Percentiles rank a stretch among this genome's conserved stretches.
phyloP scores from a whole-genome alignment of 2,113 vertebrate species.

The Phaetusa simplex region DNA sequence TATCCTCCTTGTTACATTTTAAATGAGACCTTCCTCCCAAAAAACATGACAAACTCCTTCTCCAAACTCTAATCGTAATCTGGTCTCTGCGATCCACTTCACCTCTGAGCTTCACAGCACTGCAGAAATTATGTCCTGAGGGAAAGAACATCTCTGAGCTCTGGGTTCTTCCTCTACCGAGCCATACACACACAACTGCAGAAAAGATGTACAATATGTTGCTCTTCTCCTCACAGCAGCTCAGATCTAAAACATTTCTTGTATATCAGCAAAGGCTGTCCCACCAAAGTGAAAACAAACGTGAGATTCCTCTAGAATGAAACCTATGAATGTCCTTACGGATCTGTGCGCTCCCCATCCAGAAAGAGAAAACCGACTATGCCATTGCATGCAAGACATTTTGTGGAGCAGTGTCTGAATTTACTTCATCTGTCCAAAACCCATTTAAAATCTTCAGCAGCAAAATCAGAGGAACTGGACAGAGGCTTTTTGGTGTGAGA shows the following conservation, averaged over 20 bases:
- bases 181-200: background rate
- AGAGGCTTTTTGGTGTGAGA: background rate
- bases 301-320: background rate
- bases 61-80: background rate
- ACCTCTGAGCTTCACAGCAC: background rate
- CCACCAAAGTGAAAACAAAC: background rate
- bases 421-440: background rate
- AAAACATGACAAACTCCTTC: background rate
- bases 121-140: background rate
- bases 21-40: background rate
- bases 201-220: background rate
- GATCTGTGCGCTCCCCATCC: background rate
- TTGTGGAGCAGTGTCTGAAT: background rate
- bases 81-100: background rate
- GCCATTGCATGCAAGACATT: background rate
- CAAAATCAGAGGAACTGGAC: background rate
- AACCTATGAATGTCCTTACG: background rate
- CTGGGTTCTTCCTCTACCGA: background rate
- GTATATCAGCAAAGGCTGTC: background rate
- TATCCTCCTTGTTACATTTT: background rate
- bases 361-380: background rate
- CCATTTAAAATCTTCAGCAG: background rate
- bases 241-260: background rate
- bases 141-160: background rate
- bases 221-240: background rate